These are phyloP conservation scores for Galeruca laticollis DNA, from an alignment of 2,888 invertebrate species.

Conservation along the genomic window DNA sequence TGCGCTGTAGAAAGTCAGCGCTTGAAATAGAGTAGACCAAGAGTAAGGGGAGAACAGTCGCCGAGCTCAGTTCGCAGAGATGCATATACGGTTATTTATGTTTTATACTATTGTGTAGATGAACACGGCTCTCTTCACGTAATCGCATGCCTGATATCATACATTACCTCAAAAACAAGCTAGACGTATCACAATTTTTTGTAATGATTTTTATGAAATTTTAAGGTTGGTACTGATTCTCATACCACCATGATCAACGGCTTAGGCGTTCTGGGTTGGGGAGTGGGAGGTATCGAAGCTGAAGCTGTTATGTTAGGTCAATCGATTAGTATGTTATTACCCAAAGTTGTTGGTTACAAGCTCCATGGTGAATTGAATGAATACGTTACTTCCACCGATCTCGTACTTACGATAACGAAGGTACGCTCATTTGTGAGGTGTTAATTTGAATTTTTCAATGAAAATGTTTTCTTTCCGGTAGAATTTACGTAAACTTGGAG, in stretches of 20 bases:
- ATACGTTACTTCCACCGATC: conserved; percentile 93
- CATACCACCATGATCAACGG: conserved; percentile 99
- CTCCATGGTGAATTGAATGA: conserved; percentile 84
- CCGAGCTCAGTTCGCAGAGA: no score
- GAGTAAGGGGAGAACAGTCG: no score
- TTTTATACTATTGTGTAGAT: no score
- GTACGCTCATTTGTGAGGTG: conserved; percentile 65
- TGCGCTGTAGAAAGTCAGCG: no score
- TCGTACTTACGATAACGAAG: conserved; percentile 97
- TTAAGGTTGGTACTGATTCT: conserved; percentile 93
- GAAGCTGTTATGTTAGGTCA: conserved; percentile 99
- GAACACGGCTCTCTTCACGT: no score
- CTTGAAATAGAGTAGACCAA: no score
- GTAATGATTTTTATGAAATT: background rate
- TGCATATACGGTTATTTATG: no score
- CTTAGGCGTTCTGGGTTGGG: conserved; percentile 96
- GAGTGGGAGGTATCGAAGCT: conserved; percentile 96
- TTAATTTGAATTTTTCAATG: conserved; percentile 26
- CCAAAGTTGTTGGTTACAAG: conserved; percentile 95
- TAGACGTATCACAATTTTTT: no score
- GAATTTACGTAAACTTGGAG: conserved; percentile 90
- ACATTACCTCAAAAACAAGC: no score
- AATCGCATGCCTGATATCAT: no score
- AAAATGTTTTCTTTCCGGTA: conserved; percentile 47
- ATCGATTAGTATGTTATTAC: conserved; percentile 95